Conservation (phyloP, 30 jellyfish, hydroid and myxozoan genomes). For the Rhopilema esculentum region DNA sequence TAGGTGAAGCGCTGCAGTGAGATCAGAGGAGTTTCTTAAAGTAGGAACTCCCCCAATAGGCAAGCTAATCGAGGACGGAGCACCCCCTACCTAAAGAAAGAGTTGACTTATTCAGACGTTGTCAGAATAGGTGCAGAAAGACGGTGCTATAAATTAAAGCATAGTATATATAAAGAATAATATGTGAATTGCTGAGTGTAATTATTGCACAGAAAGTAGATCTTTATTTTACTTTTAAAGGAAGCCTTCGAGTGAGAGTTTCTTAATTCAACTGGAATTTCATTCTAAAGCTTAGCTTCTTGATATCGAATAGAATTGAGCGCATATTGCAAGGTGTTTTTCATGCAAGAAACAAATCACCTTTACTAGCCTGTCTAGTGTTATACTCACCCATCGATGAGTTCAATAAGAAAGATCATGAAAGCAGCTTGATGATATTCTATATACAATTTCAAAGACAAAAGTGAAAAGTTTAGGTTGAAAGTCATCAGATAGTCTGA, state of each 20-base stretch:
- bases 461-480: conserved; percentile 18
- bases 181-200: conserved; percentile 12
- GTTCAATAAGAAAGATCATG: conserved; percentile 20
- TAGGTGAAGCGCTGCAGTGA: conserved; percentile 4
- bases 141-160: not conserved
- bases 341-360: conserved; percentile 25
- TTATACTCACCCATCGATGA: conserved; percentile 11
- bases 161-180: conserved; percentile 6
- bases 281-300: conserved; percentile 22
- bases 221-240: not conserved
- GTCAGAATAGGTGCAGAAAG: conserved; percentile 2
- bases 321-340: conserved; percentile 18
- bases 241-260: conserved; percentile 18
- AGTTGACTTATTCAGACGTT: not conserved
- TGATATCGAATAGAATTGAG: conserved; percentile 21
- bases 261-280: conserved; percentile 17
- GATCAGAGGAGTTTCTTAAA: conserved; percentile 3
- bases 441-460: conserved; percentile 15
- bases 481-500: conserved; percentile 22
- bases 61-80: conserved; percentile 25
- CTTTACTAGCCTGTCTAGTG: conserved; percentile 37
- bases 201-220: conserved; percentile 7
- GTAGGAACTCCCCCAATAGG: conserved; percentile 29
- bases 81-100: conserved; percentile 9
- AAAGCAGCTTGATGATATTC: conserved; percentile 40